Base-by-base conservation (phyloP, 2,888 invertebrate species). In the Agrotis puta region DNA sequence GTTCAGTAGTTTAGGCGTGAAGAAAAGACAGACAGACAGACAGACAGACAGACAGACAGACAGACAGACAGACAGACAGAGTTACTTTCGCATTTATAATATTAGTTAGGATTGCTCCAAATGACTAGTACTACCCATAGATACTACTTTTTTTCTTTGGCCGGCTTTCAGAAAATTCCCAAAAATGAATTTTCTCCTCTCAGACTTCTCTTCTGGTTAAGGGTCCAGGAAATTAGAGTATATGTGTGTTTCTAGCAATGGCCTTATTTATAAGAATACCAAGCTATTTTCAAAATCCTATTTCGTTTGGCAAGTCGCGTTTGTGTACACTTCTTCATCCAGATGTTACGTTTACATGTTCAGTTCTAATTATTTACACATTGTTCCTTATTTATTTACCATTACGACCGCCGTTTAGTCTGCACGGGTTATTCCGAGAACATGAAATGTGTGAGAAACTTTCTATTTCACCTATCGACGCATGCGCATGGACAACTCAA, bases 341-440 rank as follows among this genome's bases (percentile, higher is more conserved):
- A n/a, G 9, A 33, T 33, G 33, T 9, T 33, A 33, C 33, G 33
- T 33, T 9, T 39, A 33, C 9, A 14, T 24, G 24, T 63, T 33
- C 14, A 14, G 14, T 59, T 53, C 20, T 48, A 43, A 48, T 61
- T 64, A 64, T 47, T 48, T 27, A 61, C 13, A 59, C 13, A 64
- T 24, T 53, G 53, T 68, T 57, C 51, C 33, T 27, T 56, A 33
- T 50, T 43, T 66, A 39, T 70, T 68, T 45, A 61, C 48, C 24
- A 56, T 18, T 24, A 53, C 47, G 16, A 0, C 43, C 22, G 45
- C 48, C 64, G 50, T 61, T 45, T 64, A 33, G 72, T 70, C 70
- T 76, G 53, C 39, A 16, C 56, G 64, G 64, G 83, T 73, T 65
- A 82, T 82, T 77, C 73, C 78, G 22, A 72, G 78, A 82, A 65